Conservation (phyloP, 2,888 invertebrate genomes). For the Argynnis bischoffii region DNA sequence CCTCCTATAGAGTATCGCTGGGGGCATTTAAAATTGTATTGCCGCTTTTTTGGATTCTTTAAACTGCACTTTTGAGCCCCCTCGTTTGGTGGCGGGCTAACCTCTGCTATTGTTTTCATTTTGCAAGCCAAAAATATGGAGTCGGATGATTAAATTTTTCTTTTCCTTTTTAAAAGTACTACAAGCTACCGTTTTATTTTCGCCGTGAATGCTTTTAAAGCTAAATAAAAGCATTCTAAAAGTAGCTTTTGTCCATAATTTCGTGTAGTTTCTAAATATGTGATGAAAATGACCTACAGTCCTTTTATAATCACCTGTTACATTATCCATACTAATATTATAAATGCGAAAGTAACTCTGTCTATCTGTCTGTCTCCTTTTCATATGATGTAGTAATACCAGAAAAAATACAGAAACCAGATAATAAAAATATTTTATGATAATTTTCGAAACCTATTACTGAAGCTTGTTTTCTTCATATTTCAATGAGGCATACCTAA, state of each 20-base stretch:
- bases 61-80: slow-evolving; percentile 14
- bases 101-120: slow-evolving; percentile 26
- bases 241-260: background rate
- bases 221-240: background rate
- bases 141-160: slow-evolving; percentile 3
- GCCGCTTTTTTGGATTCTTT: slow-evolving; percentile 22
- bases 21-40: slow-evolving; percentile 32
- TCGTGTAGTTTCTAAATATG: too few relatives aligned
- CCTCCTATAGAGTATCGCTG: slow-evolving; percentile 12
- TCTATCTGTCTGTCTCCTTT: too few relatives aligned
- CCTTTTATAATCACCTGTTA: too few relatives aligned
- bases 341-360: too few relatives aligned
- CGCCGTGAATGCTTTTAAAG: background rate
- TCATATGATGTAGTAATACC: too few relatives aligned
- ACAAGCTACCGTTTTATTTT: slow-evolving; percentile 12
- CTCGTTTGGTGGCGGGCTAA: slow-evolving; percentile 5
- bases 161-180: slow-evolving; percentile 14
- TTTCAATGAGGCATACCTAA: too few relatives aligned
- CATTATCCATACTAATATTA: too few relatives aligned
- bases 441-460: too few relatives aligned
- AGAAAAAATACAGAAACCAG: too few relatives aligned
- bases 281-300: too few relatives aligned
- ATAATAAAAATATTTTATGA: too few relatives aligned
- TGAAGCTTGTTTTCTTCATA: too few relatives aligned
- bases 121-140: slow-evolving; percentile 17